Base-by-base conservation (phyloP, 2,113 vertebrate species). In the Grus americana region DNA sequence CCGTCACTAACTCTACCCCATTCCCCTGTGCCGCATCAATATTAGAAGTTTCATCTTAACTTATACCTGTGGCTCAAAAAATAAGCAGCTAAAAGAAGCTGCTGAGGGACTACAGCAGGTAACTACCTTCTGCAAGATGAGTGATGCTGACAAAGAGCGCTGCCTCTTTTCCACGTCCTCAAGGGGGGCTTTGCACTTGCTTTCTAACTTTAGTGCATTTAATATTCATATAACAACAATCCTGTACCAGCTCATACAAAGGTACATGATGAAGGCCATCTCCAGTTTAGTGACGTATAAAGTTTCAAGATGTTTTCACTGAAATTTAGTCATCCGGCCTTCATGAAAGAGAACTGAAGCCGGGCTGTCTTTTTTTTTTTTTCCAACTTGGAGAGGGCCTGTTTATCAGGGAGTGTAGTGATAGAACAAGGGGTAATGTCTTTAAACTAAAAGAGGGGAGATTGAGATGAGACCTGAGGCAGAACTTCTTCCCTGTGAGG, bases 1-100 rank as follows among this genome's bases (percentile, higher is more conserved):
- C 15, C 7, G 1, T 18, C 14, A 22, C 34, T 27, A 38, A 22
- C 55, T 17, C n/a, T 2, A 40, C 49, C 21, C 29, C 20, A 0
- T 32, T 34, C n/a, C 18, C 32, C 55, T 44, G 8, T 12, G 38
- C 34, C 11, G 1, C 34, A 44, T 10, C 49, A 36, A 6, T 6
- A 58, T 15, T 12, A 13, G 6, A 47, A 66, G 32, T 55, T 49
- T 32, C 75, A 47, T 13, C 55, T 58, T 26, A 42, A 66, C 63
- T 42, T 49, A 16, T 0, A 34, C 6, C 27, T 18, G 12, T 32
- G 12, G 36, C 42, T 72, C 40, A 15, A n/a, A 72, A 86, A 72
- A 90, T 20, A 58, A 42, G 27, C 15, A 57, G 24, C 24, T 21
- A 16, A 46, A 42, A 55, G 42, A 78, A 66, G 46, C n/a, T 55